A percentile compares a stretch with the other conserved stretches of the same genome.
phyloP scores from a whole-genome alignment of 2,113 vertebrate genomes.

The Morone chrysops region DNA sequence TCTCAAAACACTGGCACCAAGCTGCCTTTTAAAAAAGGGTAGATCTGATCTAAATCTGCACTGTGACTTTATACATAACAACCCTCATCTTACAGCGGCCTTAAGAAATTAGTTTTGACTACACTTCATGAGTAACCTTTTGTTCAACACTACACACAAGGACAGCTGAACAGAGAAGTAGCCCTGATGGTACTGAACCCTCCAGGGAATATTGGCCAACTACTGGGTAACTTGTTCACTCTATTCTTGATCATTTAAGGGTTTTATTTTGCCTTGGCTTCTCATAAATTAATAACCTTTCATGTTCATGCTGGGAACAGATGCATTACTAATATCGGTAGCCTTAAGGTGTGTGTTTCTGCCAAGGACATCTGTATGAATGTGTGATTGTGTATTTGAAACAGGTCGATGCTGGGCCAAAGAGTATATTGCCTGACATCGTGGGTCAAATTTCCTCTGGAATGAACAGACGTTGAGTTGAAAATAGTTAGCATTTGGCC shows the following conservation, averaged over 20 bases:
- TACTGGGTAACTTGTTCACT: not conserved
- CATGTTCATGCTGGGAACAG: not conserved
- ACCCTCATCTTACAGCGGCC: slow-evolving; percentile 20
- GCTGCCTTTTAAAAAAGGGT: not conserved
- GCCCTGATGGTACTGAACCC: not conserved
- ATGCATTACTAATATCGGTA: not conserved
- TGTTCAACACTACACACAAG: slow-evolving; percentile 6
- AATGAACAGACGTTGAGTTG: not conserved
- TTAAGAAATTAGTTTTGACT: slow-evolving; percentile 43
- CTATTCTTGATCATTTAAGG: not conserved
- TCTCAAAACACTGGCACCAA: slow-evolving; percentile 9
- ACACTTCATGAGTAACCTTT: slow-evolving; percentile 11
- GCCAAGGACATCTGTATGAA: not conserved
- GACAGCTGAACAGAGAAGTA: not conserved
- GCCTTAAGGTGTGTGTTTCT: not conserved
- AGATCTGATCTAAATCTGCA: slow-evolving; percentile 41
- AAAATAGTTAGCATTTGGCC: not conserved
- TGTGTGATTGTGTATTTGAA: not conserved
- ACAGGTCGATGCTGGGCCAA: not conserved
- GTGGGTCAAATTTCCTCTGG: not conserved
- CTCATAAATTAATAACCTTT: not conserved
- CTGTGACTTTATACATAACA: slow-evolving; percentile 16
- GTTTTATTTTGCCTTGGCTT: not conserved
- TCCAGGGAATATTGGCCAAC: not conserved
- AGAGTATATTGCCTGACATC: too few relatives aligned